Base-by-base conservation (phyloP, 2,797 vertebrate species). In the Naso thynnoides region DNA sequence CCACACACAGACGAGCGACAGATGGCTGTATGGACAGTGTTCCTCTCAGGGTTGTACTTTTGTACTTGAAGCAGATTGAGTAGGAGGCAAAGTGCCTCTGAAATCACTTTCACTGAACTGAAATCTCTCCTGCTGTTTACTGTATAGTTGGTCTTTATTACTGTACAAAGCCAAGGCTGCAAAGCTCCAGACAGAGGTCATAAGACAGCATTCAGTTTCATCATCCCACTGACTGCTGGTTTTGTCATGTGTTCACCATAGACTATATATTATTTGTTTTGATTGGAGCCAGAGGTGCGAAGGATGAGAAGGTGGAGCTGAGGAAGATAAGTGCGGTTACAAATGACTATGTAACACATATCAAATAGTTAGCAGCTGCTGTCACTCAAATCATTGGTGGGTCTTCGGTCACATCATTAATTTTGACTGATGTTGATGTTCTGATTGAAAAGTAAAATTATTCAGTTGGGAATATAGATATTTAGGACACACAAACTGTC, bases 21-120 rank as follows among this genome's bases (percentile, higher is more conserved):
- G 82, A 81, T 69, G 79, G 73, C 52, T 24, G 39, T 26, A n/a
- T 39, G 64, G 72, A 77, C 59, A 42, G 29, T 16, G 19, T 62
- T 44, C 45, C 70, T 65, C 49, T 23, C 23, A 1, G 61, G 69
- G 59, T 63, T 47, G 57, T 42, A 48, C 61, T 64, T 4, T 63
- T 47, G 57, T 42, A 48, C 61, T 64, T 4, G 3, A 42, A 29
- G 58, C 64, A 54, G 23, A 61, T n/a, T 21, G 65, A 76, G 75
- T 62, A 68, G 74, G 73, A 77, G 54, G 47, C 41, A 59, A 49
- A 45, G 58, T 2, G 1, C 24, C 66, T 79, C 53, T 65, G 48
- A 78, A 71, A 60, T 73, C 31, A 48, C 16, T 78, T 54, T 65
- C 29, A 47, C 29, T 26, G 38, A 5, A 6, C 54, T 38, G 41